Evolutionary conservation across 2,113 vertebrate species (phyloP), one percentile per base, ranked within the genome.

Genomic region (Nesoenas mayeri): DNA sequence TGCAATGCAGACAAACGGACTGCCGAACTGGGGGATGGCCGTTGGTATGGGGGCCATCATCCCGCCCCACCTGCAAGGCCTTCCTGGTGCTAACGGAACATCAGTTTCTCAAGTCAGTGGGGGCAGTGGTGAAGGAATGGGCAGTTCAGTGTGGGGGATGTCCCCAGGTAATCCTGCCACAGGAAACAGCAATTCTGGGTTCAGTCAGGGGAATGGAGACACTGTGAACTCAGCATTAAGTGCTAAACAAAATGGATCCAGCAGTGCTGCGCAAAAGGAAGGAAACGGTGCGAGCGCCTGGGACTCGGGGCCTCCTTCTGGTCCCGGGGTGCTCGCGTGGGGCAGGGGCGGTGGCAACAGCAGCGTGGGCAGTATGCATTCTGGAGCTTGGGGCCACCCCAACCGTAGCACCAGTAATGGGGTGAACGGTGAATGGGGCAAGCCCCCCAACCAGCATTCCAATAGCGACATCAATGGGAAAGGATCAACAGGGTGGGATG

Each of bases 21-120:
- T 99, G 98, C 99, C 99, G 71, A 99, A 98, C 97, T 99, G 99
- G 99, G 99, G 99, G 91, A 96, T 98, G 98, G 97, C 99, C 97
- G 98, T 98, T 79, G 98, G 98, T 83, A 97, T 99, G 98, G 98
- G 98, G 97, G 98, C 98, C 95, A 98, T 99, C 98, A 97, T 99
- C 97, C 99, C 99, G 61, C 99, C 99, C 97, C 99, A 98, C 98
- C 98, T 97, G 98, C 99, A 98, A 97, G 97, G 98, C 98, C 98
- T 98, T 98, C 98, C 98, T 98, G 98, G 98, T 98, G 98, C 98
- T 98, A 98, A 98, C 4, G 98, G 98, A 95, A 94, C 98, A 69
- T 97, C 98, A 12, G 98, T 96, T 96, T 98, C 98, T 97, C 98
- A 98, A 98, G 97, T 97, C 96, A 93, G 97, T 36, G 98, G 98